These are phyloP conservation scores for Arnoldichthys spilopterus DNA, from an alignment of 2,797 vertebrate genomes.

Conservation along the genomic window DNA sequence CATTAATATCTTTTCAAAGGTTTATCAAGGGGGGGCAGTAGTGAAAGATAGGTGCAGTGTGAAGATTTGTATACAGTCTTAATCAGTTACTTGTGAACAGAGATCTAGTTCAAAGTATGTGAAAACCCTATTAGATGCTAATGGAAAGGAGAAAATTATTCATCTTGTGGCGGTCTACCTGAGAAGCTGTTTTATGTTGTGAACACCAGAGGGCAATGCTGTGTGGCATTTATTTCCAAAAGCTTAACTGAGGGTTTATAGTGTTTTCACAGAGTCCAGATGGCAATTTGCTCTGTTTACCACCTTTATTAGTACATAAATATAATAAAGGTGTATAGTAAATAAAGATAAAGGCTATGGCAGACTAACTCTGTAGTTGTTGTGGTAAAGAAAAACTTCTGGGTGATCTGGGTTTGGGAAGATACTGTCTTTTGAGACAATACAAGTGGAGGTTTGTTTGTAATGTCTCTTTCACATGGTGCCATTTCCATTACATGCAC, in stretches of 20 bases:
- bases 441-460: not conserved
- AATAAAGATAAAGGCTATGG: no score
- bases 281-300: not conserved
- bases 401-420: not conserved
- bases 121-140: no score
- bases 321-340: no score
- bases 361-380: no score
- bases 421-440: not conserved
- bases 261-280: not conserved
- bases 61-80: not conserved
- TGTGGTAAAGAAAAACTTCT: no score
- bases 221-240: not conserved
- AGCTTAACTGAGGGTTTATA: not conserved
- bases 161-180: not conserved
- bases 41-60: not conserved
- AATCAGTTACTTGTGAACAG: no score
- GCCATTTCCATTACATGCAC: not conserved
- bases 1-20: not conserved
- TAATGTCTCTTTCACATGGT: not conserved
- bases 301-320: no score
- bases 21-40: not conserved
- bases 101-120: no score
- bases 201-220: constrained; percentile 34
- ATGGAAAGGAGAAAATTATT: no score
- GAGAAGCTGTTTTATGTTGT: not conserved